phyloP scores from a whole-genome alignment of 2,113 vertebrate species.

The Thunnus thynnus region DNA sequence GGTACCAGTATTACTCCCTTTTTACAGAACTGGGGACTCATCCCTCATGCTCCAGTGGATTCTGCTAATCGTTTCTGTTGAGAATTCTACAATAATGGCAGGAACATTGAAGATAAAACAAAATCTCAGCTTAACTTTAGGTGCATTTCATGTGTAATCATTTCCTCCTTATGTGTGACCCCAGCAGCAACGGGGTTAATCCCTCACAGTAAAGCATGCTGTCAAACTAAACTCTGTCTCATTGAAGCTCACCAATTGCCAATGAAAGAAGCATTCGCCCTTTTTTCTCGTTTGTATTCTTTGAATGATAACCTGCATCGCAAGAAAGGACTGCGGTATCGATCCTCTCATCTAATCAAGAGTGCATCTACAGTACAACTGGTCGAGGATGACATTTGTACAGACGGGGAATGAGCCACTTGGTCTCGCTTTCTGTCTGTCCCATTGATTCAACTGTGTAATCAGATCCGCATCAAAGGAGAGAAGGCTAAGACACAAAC shows the following conservation, averaged over 20 bases:
- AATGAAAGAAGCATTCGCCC: background rate
- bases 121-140: background rate
- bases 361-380: constrained; percentile 58
- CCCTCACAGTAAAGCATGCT: constrained; percentile 2
- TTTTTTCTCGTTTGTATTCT: constrained; percentile 47
- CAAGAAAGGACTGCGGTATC: constrained; percentile 48
- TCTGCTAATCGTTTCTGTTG: constrained; percentile 14
- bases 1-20: too few relatives aligned
- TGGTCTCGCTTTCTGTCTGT: constrained; percentile 46
- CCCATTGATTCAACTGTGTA: constrained; percentile 59
- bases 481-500: constrained; percentile 22
- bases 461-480: constrained; percentile 47
- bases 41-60: background rate
- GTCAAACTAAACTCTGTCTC: constrained; percentile 9
- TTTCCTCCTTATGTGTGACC: background rate
- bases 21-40: too few relatives aligned
- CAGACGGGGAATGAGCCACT: constrained; percentile 49
- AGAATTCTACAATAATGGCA: constrained; percentile 17
- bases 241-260: background rate
- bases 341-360: constrained; percentile 68
- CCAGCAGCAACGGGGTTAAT: constrained; percentile 2
- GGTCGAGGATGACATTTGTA: constrained; percentile 61
- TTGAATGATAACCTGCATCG: constrained; percentile 48
- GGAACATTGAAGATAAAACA: background rate
- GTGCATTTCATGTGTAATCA: background rate